These are phyloP conservation scores for Halcyon smyrnensis DNA, from an alignment of 2,797 vertebrate genomes.

Conservation along the genomic window DNA sequence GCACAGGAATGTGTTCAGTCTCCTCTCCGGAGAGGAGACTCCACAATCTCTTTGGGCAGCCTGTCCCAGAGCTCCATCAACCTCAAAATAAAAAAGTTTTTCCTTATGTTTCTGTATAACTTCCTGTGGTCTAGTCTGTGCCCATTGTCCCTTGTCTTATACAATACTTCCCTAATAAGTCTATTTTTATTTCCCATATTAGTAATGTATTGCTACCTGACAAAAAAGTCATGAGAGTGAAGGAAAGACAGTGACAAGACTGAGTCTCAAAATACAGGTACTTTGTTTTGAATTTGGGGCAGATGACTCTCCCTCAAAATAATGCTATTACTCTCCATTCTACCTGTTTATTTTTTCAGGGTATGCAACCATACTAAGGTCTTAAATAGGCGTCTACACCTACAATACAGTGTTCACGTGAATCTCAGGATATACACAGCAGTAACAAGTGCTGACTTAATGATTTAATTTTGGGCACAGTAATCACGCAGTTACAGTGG, in stretches of 20 bases:
- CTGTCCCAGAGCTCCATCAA: not conserved
- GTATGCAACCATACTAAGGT: not conserved
- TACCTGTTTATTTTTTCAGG: not conserved
- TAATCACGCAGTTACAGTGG: not conserved
- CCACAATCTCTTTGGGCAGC: not conserved
- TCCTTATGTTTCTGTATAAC: not conserved
- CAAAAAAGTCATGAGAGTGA: not conserved
- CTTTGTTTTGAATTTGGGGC: not conserved
- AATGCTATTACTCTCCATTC: not conserved
- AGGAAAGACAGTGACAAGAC: not conserved
- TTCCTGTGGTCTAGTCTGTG: not conserved
- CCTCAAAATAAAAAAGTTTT: not conserved
- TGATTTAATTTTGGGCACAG: not conserved
- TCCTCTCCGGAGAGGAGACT: not conserved
- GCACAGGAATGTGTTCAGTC: not conserved
- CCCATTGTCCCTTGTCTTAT: not conserved
- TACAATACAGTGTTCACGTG: fast-evolving
- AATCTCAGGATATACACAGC: not conserved
- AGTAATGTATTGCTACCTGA: not conserved
- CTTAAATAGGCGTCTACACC: not conserved
- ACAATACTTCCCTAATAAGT: not conserved
- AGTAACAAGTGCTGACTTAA: not conserved
- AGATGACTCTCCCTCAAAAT: not conserved
- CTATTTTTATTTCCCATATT: not conserved
- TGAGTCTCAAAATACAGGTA: not conserved